phyloP scores from a whole-genome alignment of 2,888 invertebrate genomes.

The Apamea anceps region DNA sequence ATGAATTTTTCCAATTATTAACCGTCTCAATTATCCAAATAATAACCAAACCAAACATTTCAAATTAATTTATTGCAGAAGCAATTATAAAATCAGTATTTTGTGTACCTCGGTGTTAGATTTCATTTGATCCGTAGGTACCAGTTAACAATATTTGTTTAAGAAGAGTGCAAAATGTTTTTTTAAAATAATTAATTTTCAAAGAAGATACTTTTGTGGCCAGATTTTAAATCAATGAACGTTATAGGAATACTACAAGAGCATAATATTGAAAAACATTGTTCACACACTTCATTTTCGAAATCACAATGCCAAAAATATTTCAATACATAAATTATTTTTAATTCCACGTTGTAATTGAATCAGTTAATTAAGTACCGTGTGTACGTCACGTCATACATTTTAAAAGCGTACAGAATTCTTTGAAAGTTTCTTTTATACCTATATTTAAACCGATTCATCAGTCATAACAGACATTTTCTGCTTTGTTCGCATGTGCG shows the following conservation, averaged over 20 bases:
- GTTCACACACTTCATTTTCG: neutral
- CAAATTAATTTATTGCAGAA: neutral
- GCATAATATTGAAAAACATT: neutral
- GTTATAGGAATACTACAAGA: neutral
- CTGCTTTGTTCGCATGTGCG: conserved; percentile 40
- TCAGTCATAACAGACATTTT: conserved; percentile 44
- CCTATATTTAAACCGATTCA: conserved; percentile 48
- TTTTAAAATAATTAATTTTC: neutral
- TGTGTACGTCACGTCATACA: neutral
- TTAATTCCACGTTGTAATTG: conserved; percentile 1
- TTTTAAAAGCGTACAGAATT: conserved; percentile 18
- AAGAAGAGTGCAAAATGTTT: neutral
- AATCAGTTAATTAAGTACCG: conserved; percentile 5
- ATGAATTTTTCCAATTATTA: neutral
- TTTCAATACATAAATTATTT: conserved; percentile 6
- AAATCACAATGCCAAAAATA: neutral
- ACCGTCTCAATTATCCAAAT: neutral
- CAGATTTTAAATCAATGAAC: neutral
- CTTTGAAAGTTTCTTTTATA: conserved; percentile 13
- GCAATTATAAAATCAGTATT: neutral
- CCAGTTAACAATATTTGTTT: neutral
- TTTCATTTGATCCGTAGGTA: neutral
- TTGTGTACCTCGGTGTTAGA: neutral
- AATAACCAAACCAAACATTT: neutral
- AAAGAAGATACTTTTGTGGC: neutral